A percentile compares a stretch with the other conserved stretches of the same genome.
Evolutionary conservation across 1,140 invertebrate species (phyloP).

Genomic region (Papilio dardanus): DNA sequence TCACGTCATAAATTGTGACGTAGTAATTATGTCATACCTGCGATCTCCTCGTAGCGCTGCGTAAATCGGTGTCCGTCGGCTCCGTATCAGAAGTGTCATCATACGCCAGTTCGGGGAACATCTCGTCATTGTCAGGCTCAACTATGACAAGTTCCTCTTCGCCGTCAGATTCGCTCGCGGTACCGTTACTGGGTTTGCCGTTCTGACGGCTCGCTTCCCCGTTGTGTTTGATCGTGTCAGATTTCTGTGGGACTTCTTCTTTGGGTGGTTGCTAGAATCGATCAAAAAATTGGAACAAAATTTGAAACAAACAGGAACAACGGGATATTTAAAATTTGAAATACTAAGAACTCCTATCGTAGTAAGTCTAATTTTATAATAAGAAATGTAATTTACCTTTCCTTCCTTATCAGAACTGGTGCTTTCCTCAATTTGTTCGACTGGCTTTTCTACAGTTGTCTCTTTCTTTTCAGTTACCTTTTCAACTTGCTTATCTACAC

Average conservation of each 20-base stretch:
- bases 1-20: background rate
- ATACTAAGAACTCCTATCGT: too few species aligned
- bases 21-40: conserved; percentile 53
- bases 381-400: conserved; percentile 12
- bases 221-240: conserved; percentile 58
- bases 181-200: conserved; percentile 55
- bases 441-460: conserved; percentile 41
- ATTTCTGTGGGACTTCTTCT: conserved; percentile 41
- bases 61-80: conserved; percentile 56
- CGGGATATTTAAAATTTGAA: background rate
- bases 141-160: conserved; percentile 49
- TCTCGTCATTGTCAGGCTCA: conserved; percentile 60
- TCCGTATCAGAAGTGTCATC: conserved; percentile 68
- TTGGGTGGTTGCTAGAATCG: conserved; percentile 47
- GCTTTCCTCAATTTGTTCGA: background rate
- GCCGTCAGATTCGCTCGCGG: conserved; percentile 63
- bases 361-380: background rate
- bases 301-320: too few species aligned
- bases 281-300: too few species aligned
- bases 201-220: conserved; percentile 52
- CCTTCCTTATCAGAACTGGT: conserved; percentile 46
- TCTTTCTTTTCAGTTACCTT: conserved; percentile 47
- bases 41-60: conserved; percentile 64
- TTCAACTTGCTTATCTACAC: conserved; percentile 46
- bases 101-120: conserved; percentile 74